phyloP scores from a whole-genome alignment of 2,113 vertebrate species.

The Synchiropus splendidus region DNA sequence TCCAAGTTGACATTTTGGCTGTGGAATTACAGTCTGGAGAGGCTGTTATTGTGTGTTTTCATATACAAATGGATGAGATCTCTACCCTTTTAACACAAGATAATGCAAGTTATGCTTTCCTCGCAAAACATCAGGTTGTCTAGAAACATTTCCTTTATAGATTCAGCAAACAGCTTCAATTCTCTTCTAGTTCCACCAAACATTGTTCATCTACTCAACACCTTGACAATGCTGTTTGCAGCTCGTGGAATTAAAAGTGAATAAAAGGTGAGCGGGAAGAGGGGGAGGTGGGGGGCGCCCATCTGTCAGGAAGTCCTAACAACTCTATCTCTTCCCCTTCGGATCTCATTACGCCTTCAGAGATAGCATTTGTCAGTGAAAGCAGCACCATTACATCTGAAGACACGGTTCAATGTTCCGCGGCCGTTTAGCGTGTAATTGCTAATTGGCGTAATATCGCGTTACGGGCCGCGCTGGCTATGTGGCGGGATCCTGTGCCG shows the following conservation, averaged over 20 bases:
- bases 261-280: not conserved
- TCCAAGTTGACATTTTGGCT: too few relatives aligned
- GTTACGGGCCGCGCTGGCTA: conserved; percentile 36
- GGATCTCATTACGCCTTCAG: conserved; percentile 58
- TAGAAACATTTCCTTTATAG: too few relatives aligned
- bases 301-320: conserved; percentile 52
- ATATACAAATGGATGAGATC: too few relatives aligned
- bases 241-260: conserved; percentile 18
- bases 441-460: conserved; percentile 61
- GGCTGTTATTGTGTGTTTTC: too few relatives aligned
- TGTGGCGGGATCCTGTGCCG: conserved; percentile 12
- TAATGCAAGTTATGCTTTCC: too few relatives aligned
- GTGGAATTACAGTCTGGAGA: too few relatives aligned
- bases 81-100: too few relatives aligned
- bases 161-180: not conserved
- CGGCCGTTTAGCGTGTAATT: conserved; percentile 41
- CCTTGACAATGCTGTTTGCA: conserved; percentile 18
- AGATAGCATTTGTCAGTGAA: conserved; percentile 59
- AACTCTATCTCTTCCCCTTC: conserved; percentile 49
- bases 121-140: too few relatives aligned
- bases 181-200: not conserved
- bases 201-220: conserved; percentile 8
- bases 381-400: conserved; percentile 43
- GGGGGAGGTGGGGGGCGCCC: conserved; percentile 13
- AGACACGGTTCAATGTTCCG: conserved; percentile 43